Evolutionary conservation across 2,113 vertebrate genomes (phyloP), one percentile per base, ranked within the genome.

Genomic region (Nothocercus nigrocapillus): DNA sequence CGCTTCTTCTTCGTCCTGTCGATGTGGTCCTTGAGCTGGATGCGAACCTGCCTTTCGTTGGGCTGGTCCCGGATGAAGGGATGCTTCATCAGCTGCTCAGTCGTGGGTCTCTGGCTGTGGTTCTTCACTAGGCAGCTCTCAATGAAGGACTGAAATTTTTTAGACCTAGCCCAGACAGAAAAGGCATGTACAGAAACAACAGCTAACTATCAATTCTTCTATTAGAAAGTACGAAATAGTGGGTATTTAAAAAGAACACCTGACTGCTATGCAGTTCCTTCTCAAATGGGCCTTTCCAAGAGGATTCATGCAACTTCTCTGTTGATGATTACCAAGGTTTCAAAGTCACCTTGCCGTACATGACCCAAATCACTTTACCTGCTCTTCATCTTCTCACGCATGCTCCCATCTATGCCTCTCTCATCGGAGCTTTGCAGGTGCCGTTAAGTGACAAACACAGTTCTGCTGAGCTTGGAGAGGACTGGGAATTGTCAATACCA

Each of bases 11-110:
- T 99, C 93, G 99, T 99, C 90, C 99, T 98, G 91, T 99, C 99
- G 32, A 99, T 99, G 95, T 99, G 99, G 98, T 99, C 99, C 97
- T 99, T 99, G 74, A 99, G 99, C 97, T 99, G 99, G 94, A 99
- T 99, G 96, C 99, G 99, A 97, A 99, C 98, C 98, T 99, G 99
- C 79, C 99, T 97, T 73, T 99, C 99, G 7, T 99, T 99, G 86
- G 99, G 98, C 19, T 99, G 99, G 97, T 99, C 99, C 88, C 99
- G 95, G 95, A 99, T 99, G 96, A 99, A 99, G 1, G 99, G 99
- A 45, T 99, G 99, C 80, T 99, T 99, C 96, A 99, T 99, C 93
- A 99, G 98, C 96, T 99, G 99, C 96, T 99, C 99, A 0, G 99
- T 99, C 79, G 99, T 99, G 45, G 99, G 99, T 93, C 99, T 96